These are phyloP conservation scores for Sesamia nonagrioides DNA, from an alignment of 1,140 invertebrate genomes.

Conservation along the genomic window DNA sequence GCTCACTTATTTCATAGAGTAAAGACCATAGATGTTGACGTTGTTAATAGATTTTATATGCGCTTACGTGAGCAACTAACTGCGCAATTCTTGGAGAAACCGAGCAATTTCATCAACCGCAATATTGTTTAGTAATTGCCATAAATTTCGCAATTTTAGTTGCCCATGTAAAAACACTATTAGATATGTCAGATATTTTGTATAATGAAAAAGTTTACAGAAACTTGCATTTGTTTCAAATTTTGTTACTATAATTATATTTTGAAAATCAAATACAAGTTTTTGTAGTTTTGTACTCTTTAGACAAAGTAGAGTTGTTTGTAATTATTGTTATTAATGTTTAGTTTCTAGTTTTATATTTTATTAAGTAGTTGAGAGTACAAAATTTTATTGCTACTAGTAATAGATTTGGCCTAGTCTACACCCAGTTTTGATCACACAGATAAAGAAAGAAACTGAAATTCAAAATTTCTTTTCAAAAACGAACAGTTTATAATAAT, in stretches of 20 bases:
- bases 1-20: background rate
- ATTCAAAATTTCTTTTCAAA: conserved; percentile 26
- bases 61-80: background rate
- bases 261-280: conserved; percentile 17
- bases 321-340: conserved; percentile 8
- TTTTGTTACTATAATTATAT: background rate
- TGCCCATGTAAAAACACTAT: background rate
- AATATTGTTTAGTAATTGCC: background rate
- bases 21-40: background rate
- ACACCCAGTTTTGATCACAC: background rate
- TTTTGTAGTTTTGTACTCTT: conserved; percentile 39
- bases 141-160: background rate
- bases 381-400: conserved; percentile 12
- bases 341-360: conserved; percentile 2
- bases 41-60: conserved; percentile 12
- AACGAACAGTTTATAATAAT: conserved; percentile 4
- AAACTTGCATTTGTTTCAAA: conserved; percentile 13
- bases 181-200: conserved; percentile 44
- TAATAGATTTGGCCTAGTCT: conserved; percentile 6
- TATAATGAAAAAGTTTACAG: conserved; percentile 23
- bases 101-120: no score
- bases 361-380: conserved; percentile 29
- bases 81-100: background rate
- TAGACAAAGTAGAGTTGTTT: conserved; percentile 17
- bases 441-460: background rate